Evolutionary conservation across 1,140 invertebrate species (phyloP), one percentile per base, ranked within the genome.

Genomic region (Manduca sexta): DNA sequence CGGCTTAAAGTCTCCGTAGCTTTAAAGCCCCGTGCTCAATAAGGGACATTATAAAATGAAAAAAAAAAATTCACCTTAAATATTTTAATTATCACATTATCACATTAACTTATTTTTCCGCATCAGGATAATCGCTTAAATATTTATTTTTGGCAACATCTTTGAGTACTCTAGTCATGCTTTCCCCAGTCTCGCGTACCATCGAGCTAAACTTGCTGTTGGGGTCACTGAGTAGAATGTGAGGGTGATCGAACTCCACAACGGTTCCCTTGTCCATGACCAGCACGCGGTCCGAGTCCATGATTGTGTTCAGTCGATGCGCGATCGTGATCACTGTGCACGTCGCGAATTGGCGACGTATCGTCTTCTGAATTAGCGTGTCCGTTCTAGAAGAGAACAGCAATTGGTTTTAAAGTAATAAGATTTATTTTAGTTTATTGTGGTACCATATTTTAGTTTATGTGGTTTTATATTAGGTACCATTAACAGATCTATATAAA

Each of bases 251-350:
- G 49, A 87, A 89, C 52, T 91, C 90, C 16, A 85, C 85, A 13
- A 89, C 74, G 14, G 74, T 69, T 2, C 91, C 91, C 12, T 78
- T 84, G 67, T 91, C 90, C 87, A 97, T 88, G 1, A 96, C 94
- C 45, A 96, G 70, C 1, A 83, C 74, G n/a, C 68, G 60, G 43
- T 94, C 93, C 10, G 93, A 95, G 82, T 98, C 95, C 90, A 98
- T 91, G 56, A 98, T 97, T 17, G 96, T 98, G 73, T 97, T 97
- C 35, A 98, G 89, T 37, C 97, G 91, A 86, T 98, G 97, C 46
- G 97, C 97, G 70, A 98, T 98, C 0, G 97, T 98, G 17, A 98
- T 88, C 26, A 98, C 93, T 4, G 96, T 98, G 75, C 94, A 96
- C 39, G 94, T 89, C 59, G 89, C 90, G 75, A 98, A 98, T 74